Evolutionary conservation across 2,888 invertebrate species (phyloP).

Genomic region (Torymus tubicola): DNA sequence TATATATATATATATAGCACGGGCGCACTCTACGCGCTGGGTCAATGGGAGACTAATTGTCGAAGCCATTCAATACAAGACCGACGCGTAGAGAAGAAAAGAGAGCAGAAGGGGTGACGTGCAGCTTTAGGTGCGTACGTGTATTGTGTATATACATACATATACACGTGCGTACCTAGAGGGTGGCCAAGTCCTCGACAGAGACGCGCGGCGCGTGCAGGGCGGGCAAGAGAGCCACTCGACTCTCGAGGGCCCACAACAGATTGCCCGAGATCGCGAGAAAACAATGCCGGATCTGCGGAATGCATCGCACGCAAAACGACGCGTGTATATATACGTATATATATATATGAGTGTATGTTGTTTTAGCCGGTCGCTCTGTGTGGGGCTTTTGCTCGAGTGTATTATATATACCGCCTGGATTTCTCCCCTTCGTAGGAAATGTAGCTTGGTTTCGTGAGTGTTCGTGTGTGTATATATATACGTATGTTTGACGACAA

Average conservation of each 20-base stretch:
- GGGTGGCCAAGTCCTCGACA: constrained; percentile 69
- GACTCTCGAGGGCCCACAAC: constrained; percentile 73
- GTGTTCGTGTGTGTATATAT: no score
- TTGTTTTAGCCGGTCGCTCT: no score
- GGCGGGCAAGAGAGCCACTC: constrained; percentile 57
- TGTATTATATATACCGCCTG: not conserved
- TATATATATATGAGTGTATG: not conserved
- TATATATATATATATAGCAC: no score
- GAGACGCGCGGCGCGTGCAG: constrained; percentile 55
- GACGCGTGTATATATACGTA: constrained; percentile 41
- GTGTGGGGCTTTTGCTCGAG: no score
- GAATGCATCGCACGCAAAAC: constrained; percentile 59
- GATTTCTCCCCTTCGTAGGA: constrained; percentile 25
- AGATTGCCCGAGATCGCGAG: constrained; percentile 71
- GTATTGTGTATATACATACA: no score
- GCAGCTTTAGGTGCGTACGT: no score
- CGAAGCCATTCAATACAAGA: constrained; percentile 62
- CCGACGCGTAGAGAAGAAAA: constrained; percentile 39
- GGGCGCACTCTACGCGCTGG: constrained; percentile 56
- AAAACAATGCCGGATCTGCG: constrained; percentile 68
- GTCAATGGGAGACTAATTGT: constrained; percentile 73
- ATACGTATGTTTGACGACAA: constrained; percentile 40
- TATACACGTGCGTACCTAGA: constrained; percentile 57
- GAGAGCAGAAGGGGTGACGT: constrained; percentile 3
- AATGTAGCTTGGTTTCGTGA: constrained; percentile 17